Percentiles rank a stretch among this genome's conserved stretches.
These are phyloP conservation scores for Parelbella ahira DNA, from an alignment of 2,888 invertebrate species.

Conservation along the genomic window DNA sequence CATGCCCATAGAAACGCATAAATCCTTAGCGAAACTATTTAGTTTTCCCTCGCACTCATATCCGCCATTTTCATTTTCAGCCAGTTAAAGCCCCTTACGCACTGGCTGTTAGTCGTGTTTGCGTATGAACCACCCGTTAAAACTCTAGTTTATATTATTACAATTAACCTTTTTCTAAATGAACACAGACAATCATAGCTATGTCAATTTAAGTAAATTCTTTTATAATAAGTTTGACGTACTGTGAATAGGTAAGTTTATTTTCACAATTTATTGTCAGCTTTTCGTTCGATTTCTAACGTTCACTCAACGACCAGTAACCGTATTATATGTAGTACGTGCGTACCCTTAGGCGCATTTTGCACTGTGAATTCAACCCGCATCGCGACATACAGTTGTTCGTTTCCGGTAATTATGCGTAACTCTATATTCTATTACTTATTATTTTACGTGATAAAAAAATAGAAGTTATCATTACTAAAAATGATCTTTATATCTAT, in stretches of 20 bases:
- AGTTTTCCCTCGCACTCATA: slow-evolving; percentile 9
- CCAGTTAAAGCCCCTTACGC: not conserved
- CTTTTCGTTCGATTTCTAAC: too few species aligned
- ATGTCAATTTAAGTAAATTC: too few species aligned
- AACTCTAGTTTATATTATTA: too few species aligned
- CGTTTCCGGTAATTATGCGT: slow-evolving; percentile 39
- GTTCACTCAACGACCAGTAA: too few species aligned
- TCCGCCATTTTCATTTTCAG: slow-evolving; percentile 16
- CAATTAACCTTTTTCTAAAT: too few species aligned
- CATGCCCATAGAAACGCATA: slow-evolving; percentile 1
- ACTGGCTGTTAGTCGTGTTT: not conserved
- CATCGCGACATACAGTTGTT: slow-evolving; percentile 8
- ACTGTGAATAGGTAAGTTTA: too few species aligned
- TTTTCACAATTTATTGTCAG: too few species aligned
- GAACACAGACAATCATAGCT: too few species aligned
- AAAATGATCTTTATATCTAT: not conserved
- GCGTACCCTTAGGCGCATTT: not conserved
- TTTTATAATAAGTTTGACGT: too few species aligned
- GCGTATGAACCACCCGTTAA: too few species aligned
- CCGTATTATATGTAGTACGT: too few species aligned
- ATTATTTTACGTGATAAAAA: slow-evolving; percentile 13
- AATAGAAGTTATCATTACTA: not conserved
- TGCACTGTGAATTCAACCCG: slow-evolving; percentile 5
- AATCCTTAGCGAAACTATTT: slow-evolving; percentile 6
- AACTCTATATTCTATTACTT: slow-evolving; percentile 34